A percentile compares a stretch with the other conserved stretches of the same genome.
phyloP scores from a whole-genome alignment of 2,888 invertebrate species.

The Chrysotoxum bicinctum region DNA sequence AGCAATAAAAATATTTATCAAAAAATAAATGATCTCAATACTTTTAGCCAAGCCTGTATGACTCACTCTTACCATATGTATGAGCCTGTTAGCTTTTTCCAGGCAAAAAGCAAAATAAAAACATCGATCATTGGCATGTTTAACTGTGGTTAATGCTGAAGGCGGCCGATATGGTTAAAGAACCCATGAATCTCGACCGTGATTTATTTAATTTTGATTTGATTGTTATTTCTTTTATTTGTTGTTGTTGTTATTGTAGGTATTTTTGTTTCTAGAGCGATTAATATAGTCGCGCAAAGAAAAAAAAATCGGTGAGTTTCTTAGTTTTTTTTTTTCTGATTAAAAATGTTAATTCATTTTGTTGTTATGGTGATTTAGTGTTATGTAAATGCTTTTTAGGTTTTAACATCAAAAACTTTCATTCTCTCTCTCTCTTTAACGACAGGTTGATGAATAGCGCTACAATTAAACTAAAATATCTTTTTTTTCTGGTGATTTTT shows the following conservation, averaged over 20 bases:
- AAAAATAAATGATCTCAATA: too few relatives aligned
- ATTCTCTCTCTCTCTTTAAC: background rate
- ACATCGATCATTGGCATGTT: constrained; percentile 68
- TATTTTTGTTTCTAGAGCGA: constrained; percentile 29
- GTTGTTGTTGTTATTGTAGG: constrained; percentile 9
- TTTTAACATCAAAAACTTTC: constrained; percentile 23
- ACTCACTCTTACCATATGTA: background rate
- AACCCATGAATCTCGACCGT: constrained; percentile 56
- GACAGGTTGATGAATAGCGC: constrained; percentile 65
- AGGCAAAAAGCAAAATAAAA: constrained; percentile 15
- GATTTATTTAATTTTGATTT: constrained; percentile 61
- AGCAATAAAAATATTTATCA: too few relatives aligned
- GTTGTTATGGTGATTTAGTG: constrained; percentile 58
- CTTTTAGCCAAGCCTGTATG: background rate
- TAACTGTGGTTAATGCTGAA: constrained; percentile 59
- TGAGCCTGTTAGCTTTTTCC: constrained; percentile 1
- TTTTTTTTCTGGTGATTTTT: constrained; percentile 10
- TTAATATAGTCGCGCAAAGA: constrained; percentile 22
- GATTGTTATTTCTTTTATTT: constrained; percentile 49
- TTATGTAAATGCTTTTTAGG: constrained; percentile 60
- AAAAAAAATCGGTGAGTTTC: background rate
- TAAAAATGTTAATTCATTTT: constrained; percentile 68
- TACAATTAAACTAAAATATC: constrained; percentile 54
- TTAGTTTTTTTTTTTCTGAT: constrained; percentile 44
- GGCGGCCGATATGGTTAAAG: constrained; percentile 36